Evolutionary conservation across 2,797 vertebrate genomes (phyloP).

Genomic region (Neosilurus mollespiculum): DNA sequence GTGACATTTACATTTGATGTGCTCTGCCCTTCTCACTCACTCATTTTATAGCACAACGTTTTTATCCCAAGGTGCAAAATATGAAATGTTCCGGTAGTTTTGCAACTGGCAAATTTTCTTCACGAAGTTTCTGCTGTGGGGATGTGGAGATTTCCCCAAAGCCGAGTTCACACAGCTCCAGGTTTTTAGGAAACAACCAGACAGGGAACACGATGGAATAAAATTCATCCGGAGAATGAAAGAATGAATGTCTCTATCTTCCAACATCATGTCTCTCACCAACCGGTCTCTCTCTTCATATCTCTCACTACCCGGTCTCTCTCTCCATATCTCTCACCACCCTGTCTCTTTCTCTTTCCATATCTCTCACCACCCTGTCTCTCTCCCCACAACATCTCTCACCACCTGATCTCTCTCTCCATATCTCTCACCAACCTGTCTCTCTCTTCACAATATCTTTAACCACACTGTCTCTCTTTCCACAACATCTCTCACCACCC

Average conservation of each 20-base stretch:
- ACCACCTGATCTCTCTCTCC: not conserved
- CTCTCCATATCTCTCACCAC: not conserved
- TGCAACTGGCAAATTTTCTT: not conserved
- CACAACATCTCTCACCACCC: not conserved
- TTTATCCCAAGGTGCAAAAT: not conserved
- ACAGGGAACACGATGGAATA: not conserved
- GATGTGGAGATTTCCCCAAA: too few species aligned
- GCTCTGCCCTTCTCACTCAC: constrained; percentile 18
- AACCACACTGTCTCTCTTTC: not conserved
- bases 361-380: not conserved
- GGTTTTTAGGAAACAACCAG: not conserved
- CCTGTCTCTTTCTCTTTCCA: too few species aligned
- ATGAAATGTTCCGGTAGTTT: not conserved
- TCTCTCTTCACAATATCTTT: not conserved
- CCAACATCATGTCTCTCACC: not conserved
- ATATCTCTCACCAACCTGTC: not conserved
- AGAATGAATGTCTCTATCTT: not conserved
- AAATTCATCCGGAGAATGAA: too few species aligned
- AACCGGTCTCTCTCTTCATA: not conserved
- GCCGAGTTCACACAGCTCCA: not conserved
- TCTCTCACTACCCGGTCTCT: not conserved
- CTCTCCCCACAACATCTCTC: not conserved
- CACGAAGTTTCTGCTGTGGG: not conserved
- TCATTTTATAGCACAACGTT: constrained; percentile 19
- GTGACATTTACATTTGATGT: constrained; percentile 11